Conservation (phyloP, 2,113 vertebrate genomes). For the Saguinus midas region DNA sequence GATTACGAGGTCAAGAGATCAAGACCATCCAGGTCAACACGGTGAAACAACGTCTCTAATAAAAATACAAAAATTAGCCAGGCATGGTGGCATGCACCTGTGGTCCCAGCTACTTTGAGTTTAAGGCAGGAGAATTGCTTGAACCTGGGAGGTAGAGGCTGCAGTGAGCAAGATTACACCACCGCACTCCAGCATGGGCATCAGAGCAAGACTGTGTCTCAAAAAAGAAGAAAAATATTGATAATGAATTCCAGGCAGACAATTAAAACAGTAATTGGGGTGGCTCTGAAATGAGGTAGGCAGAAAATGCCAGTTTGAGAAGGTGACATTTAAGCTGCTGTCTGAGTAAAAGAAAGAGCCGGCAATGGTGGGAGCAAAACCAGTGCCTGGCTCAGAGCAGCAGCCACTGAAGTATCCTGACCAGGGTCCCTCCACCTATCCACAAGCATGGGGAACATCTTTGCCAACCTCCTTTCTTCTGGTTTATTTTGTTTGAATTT, state of each 20-base stretch:
- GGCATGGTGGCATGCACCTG: no score
- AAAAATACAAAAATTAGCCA: no score
- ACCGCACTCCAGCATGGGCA: no score
- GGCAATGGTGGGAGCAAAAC: not conserved
- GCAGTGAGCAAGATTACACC: no score
- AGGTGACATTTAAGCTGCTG: conserved; percentile 8
- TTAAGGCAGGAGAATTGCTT: no score
- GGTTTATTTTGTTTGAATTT: not conserved
- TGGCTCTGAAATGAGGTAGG: not conserved
- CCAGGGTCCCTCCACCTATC: not conserved
- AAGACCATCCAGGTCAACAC: no score
- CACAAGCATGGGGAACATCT: not conserved
- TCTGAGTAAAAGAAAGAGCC: not conserved
- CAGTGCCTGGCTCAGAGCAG: not conserved
- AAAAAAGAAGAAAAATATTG: not conserved
- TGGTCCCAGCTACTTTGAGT: no score
- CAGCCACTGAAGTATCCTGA: not conserved
- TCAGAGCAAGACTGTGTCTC: no score
- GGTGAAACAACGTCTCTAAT: no score
- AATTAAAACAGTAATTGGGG: not conserved
- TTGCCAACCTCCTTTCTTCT: not conserved
- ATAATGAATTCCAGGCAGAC: not conserved
- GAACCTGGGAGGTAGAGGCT: no score
- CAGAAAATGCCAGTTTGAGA: not conserved
- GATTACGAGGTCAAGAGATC: no score